Evolutionary conservation across 2,888 invertebrate species (phyloP).

Genomic region (Lamellibrachia satsuma): DNA sequence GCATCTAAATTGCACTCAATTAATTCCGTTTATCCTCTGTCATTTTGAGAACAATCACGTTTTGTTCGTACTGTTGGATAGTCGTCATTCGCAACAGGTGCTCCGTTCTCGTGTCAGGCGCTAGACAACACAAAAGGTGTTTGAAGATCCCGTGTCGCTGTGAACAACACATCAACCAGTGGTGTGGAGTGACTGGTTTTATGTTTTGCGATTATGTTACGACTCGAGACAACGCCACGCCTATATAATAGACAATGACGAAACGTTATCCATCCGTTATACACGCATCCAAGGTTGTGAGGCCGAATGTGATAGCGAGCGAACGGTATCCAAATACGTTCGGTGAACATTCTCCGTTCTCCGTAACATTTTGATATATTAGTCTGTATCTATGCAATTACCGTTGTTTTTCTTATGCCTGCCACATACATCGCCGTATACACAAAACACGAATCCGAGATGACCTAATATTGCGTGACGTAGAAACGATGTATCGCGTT

Average conservation of each 20-base stretch:
- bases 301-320: neutral
- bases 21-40: neutral
- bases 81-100: neutral
- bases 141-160: neutral
- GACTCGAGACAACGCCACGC: neutral
- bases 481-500: neutral
- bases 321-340: neutral
- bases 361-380: neutral
- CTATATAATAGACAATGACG: neutral
- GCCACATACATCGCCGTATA: neutral
- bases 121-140: neutral
- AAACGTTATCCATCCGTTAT: neutral
- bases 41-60: neutral
- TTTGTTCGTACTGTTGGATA: neutral
- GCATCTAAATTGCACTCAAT: neutral
- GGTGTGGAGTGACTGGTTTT: neutral
- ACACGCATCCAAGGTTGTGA: neutral
- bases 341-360: neutral
- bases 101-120: neutral
- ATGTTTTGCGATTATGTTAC: neutral
- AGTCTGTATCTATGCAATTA: neutral
- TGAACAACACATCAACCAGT: neutral
- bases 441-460: neutral
- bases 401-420: neutral
- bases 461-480: neutral